Percentiles rank a stretch among this genome's conserved stretches.
Evolutionary conservation across 2,888 invertebrate species (phyloP).

Genomic region (Diplazon laetatorius): DNA sequence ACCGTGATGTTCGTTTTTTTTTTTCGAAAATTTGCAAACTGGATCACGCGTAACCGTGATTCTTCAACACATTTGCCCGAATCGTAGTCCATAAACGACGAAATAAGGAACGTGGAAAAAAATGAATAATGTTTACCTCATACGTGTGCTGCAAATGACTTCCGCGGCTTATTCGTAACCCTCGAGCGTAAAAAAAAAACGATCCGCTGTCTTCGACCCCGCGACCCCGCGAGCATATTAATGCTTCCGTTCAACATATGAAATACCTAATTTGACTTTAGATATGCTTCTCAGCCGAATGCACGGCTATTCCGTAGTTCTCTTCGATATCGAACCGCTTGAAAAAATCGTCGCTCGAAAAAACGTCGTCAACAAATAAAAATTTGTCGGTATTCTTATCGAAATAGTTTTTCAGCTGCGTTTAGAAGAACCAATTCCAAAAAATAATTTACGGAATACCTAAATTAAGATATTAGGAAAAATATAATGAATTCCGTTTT

Average conservation of each 20-base stretch:
- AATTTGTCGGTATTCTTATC: too few species aligned
- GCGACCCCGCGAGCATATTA: slow-evolving; percentile 48
- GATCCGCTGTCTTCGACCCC: slow-evolving; percentile 46
- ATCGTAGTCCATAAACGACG: neutral
- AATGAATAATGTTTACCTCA: neutral
- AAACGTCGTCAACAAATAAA: too few species aligned
- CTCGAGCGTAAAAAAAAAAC: slow-evolving; percentile 24
- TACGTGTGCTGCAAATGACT: slow-evolving; percentile 2
- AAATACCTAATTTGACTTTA: slow-evolving; percentile 57
- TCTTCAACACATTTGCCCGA: too few species aligned
- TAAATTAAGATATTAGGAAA: too few species aligned
- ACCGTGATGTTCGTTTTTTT: too few species aligned
- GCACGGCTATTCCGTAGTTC: neutral
- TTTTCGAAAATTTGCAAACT: too few species aligned
- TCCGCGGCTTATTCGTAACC: neutral
- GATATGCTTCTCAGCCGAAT: slow-evolving; percentile 31
- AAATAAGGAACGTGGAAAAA: neutral
- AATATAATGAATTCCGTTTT: too few species aligned
- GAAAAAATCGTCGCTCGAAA: neutral
- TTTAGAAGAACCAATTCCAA: too few species aligned
- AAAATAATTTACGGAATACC: too few species aligned
- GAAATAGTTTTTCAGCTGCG: too few species aligned
- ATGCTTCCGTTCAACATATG: slow-evolving; percentile 57
- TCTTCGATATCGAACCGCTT: neutral
- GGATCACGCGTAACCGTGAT: too few species aligned